These are phyloP conservation scores for Etia nguti DNA, from an alignment of 2,113 vertebrate species.

Conservation along the genomic window DNA sequence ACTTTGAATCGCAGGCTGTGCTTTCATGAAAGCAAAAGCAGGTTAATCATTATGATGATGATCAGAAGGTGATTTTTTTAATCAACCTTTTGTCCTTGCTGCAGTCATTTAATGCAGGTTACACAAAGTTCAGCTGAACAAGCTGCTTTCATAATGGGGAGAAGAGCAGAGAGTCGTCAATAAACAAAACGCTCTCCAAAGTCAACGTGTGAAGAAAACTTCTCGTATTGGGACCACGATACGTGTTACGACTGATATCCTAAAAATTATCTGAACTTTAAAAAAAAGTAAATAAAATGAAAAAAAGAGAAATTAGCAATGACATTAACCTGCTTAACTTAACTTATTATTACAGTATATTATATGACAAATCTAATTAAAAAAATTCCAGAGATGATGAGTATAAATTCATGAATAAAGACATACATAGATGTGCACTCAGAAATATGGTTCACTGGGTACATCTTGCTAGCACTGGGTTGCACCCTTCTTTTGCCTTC, in stretches of 20 bases:
- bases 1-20: background rate
- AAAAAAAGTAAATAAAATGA: background rate
- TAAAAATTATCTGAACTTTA: background rate
- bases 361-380: rapidly evolving
- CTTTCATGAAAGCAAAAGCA: background rate
- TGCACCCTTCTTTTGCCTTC: background rate
- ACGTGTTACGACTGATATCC: too few relatives aligned
- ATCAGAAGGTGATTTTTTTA: background rate
- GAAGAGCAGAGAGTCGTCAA: background rate
- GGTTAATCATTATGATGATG: constrained; percentile 19
- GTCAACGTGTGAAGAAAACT: background rate
- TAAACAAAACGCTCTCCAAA: background rate
- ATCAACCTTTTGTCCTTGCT: background rate
- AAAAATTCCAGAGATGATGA: background rate
- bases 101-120: background rate
- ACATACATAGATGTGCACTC: background rate
- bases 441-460: background rate
- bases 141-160: background rate
- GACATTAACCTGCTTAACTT: rapidly evolving
- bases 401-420: background rate
- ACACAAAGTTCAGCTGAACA: background rate
- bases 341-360: background rate
- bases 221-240: background rate
- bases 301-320: background rate
- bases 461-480: background rate